Conservation (phyloP, 2,797 vertebrate species). For the Mastacembelus armatus region DNA sequence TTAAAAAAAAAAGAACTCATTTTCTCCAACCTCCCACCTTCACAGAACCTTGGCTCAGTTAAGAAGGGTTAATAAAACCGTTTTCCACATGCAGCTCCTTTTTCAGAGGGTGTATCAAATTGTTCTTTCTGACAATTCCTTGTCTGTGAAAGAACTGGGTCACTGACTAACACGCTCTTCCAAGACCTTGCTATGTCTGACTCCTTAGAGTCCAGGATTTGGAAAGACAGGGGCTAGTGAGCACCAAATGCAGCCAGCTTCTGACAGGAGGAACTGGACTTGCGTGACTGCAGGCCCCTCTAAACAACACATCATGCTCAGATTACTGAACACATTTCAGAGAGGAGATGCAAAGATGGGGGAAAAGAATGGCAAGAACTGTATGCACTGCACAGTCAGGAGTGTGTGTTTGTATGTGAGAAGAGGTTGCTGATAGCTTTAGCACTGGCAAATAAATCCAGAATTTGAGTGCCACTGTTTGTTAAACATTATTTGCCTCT, state of each 20-base stretch:
- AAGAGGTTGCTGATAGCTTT: constrained; percentile 48
- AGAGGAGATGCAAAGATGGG: constrained; percentile 40
- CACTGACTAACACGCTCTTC: constrained; percentile 66
- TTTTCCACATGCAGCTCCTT: constrained; percentile 56
- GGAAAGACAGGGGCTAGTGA: constrained; percentile 56
- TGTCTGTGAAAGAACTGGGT: constrained; percentile 78
- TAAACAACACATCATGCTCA: constrained; percentile 64
- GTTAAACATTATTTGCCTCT: constrained; percentile 72
- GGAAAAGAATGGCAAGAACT: constrained; percentile 30
- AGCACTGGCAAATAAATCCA: constrained; percentile 53
- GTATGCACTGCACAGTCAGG: constrained; percentile 6
- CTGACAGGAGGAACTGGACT: constrained; percentile 61
- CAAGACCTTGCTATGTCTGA: constrained; percentile 56
- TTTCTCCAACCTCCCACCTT: constrained; percentile 59
- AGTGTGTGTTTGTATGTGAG: constrained; percentile 17
- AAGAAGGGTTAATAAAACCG: constrained; percentile 64
- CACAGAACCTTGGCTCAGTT: constrained; percentile 47
- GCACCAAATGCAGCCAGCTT: constrained; percentile 62
- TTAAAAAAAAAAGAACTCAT: constrained; percentile 25
- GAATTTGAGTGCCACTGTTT: constrained; percentile 68
- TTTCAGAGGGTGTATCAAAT: constrained; percentile 67
- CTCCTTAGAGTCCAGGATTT: constrained; percentile 61
- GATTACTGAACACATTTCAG: constrained; percentile 64
- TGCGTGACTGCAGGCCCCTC: constrained; percentile 59
- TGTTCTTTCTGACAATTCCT: constrained; percentile 68